Conservation (phyloP, 2,797 vertebrate species). For the Notolepis coatsorum region DNA sequence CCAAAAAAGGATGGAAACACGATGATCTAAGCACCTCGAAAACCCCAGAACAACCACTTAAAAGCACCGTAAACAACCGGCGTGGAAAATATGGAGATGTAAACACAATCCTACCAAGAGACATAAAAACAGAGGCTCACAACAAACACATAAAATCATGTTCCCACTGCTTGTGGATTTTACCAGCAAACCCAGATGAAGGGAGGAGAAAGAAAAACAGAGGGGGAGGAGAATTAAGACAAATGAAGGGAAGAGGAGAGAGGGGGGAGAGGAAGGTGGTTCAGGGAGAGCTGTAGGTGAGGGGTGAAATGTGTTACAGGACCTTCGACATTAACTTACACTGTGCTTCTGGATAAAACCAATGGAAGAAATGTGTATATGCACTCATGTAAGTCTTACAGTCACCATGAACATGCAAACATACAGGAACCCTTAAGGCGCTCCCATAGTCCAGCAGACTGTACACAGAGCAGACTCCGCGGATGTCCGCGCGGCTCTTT, state of each 20-base stretch:
- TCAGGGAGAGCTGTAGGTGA: background rate
- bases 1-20: too few species aligned
- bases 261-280: background rate
- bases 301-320: too few species aligned
- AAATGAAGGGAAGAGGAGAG: background rate
- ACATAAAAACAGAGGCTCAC: slow-evolving; percentile 60
- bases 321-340: too few species aligned
- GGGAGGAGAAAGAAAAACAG: slow-evolving; percentile 27
- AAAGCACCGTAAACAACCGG: slow-evolving; percentile 54
- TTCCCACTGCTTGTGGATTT: slow-evolving; percentile 27
- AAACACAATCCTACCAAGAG: slow-evolving; percentile 52
- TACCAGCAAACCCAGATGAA: slow-evolving; percentile 27
- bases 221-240: background rate
- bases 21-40: too few species aligned
- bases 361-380: background rate
- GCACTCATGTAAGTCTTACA: slow-evolving; percentile 23
- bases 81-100: slow-evolving; percentile 59
- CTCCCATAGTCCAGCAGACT: too few species aligned
- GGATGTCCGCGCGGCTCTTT: too few species aligned
- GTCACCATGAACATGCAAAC: background rate
- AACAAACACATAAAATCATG: slow-evolving; percentile 69
- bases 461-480: too few species aligned
- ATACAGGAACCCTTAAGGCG: too few species aligned
- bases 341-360: background rate
- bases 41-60: slow-evolving; percentile 26